Conservation (phyloP, 2,797 vertebrate genomes). For the Malacoctenus gilli region DNA sequence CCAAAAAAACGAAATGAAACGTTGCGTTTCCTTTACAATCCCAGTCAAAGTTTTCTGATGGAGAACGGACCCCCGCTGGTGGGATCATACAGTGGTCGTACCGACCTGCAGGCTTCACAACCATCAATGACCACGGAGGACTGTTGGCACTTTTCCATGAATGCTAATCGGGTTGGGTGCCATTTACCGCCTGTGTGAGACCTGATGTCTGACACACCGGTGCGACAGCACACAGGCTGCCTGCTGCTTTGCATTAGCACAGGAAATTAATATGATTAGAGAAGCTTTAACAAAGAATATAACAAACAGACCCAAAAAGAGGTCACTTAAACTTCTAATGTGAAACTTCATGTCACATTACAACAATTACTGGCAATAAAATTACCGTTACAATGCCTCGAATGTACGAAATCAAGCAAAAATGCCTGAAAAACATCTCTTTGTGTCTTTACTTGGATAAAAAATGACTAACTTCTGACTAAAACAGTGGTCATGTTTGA, state of each 20-base stretch:
- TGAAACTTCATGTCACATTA: too few relatives aligned
- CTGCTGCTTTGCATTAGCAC: too few relatives aligned
- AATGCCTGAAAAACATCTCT: too few relatives aligned
- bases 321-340: too few relatives aligned
- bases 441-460: too few relatives aligned
- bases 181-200: conserved; percentile 53
- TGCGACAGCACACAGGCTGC: conserved; percentile 15
- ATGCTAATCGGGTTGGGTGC: conserved; percentile 64
- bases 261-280: not conserved
- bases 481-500: too few relatives aligned
- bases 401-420: too few relatives aligned
- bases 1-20: too few relatives aligned
- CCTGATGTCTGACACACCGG: conserved; percentile 36
- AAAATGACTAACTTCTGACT: too few relatives aligned
- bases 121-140: conserved; percentile 62
- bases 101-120: conserved; percentile 39
- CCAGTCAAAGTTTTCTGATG: too few relatives aligned
- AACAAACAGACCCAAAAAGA: not conserved
- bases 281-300: not conserved
- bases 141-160: conserved; percentile 67
- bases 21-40: not conserved
- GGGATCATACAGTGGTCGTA: conserved; percentile 23
- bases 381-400: too few relatives aligned
- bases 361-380: too few relatives aligned
- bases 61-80: not conserved